Base-by-base conservation (phyloP, 2,888 invertebrate genomes). In the Drosophila mimetica region DNA sequence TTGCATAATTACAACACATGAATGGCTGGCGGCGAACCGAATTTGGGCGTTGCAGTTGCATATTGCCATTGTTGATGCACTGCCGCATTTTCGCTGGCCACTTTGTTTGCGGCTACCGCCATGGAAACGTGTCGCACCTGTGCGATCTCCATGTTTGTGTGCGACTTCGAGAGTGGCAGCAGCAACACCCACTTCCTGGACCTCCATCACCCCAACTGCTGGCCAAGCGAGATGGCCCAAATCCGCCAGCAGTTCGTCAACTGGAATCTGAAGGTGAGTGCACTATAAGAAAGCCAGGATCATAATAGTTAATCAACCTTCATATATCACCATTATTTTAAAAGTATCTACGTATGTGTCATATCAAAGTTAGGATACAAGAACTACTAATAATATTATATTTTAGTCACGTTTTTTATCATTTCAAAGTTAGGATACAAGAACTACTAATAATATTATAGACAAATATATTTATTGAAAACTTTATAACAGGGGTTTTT, bases 61-160 rank as follows among this genome's bases (percentile, higher is more conserved):
- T 9, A 9, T 44, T 25, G 14, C 25, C 41, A 28, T 28, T 46
- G 37, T 36, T 59, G 52, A 66, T 69, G 72, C 50, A 69, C 48
- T 67, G 48, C 47, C 32, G 22, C 46, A 47, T 14, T 32, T 52
- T 48, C 41, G 54, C 67, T 37, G 57, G 52, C 39, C 47, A 50
- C 50, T 48, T 44, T 48, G 41, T 34, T 64, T 50, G 54, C 22
- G 44, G 55, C 55, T 44, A 74, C 66, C 65, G 77, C 67, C 74
- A 90, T 90, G 90, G 90, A 90, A 83, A 90, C 90, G 74, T 90
- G 90, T 72, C 86, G 90, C 63, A 90, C 90, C 65, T 90, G 90
- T 89, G 90, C 90, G 47, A 88, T 87, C 48, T 70, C 69, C 48
- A 70, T 71, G 69, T 70, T 70, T 53, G 63, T 70, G 67, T 89